Percentiles rank a stretch among this genome's conserved stretches.
phyloP scores from a whole-genome alignment of 2,888 invertebrate species.

The Sinelater perroti region DNA sequence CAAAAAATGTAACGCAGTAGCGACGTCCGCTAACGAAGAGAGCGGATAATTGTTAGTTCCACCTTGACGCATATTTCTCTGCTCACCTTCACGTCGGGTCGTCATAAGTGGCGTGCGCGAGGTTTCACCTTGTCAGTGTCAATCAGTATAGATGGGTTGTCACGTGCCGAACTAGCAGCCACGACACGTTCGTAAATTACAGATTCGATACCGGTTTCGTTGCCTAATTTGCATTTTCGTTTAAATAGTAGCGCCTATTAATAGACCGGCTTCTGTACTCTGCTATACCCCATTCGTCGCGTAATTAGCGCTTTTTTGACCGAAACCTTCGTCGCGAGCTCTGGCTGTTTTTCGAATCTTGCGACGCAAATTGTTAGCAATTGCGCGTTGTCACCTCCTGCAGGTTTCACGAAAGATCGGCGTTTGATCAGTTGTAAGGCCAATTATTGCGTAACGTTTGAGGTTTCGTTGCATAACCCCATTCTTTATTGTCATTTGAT shows the following conservation, averaged over 20 bases:
- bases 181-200: slow-evolving; percentile 31
- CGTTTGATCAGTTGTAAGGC: too few relatives aligned
- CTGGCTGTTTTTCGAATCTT: too few relatives aligned
- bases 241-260: neutral
- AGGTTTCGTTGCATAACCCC: too few relatives aligned
- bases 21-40: slow-evolving; percentile 7
- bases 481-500: too few relatives aligned
- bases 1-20: neutral
- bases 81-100: slow-evolving; percentile 29
- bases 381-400: too few relatives aligned
- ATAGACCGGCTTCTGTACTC: neutral
- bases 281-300: neutral
- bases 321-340: too few relatives aligned
- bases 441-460: too few relatives aligned
- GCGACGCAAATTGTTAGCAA: too few relatives aligned
- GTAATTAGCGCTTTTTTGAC: too few relatives aligned
- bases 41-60: slow-evolving; percentile 4
- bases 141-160: slow-evolving; percentile 30
- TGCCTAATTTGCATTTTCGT: slow-evolving; percentile 21
- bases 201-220: slow-evolving; percentile 29
- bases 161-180: slow-evolving; percentile 29
- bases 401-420: too few relatives aligned
- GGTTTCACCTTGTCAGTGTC: slow-evolving; percentile 40
- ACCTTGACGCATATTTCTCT: slow-evolving; percentile 15
- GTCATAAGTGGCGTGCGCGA: slow-evolving; percentile 36